Percentiles rank a stretch among this genome's conserved stretches.
These are phyloP conservation scores for Iguana delicatissima DNA, from an alignment of 2,797 vertebrate genomes.

Conservation along the genomic window DNA sequence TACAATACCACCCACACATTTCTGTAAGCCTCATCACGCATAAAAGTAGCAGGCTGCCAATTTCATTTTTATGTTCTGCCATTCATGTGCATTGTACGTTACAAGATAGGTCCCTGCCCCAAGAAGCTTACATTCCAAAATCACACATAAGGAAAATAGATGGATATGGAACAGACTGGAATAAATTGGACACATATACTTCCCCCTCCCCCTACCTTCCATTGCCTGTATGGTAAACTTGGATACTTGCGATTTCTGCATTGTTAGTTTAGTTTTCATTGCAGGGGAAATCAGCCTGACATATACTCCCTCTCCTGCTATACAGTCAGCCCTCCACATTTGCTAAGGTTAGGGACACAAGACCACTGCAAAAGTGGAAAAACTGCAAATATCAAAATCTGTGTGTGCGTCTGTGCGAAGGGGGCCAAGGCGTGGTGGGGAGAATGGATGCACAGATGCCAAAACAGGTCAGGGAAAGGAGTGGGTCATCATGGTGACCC, in stretches of 20 bases:
- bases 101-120: no score
- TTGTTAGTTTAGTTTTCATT: neutral
- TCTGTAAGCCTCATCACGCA: neutral
- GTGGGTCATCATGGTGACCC: no score
- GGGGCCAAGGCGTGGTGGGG: no score
- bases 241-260: neutral
- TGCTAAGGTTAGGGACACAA: no score
- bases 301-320: no score
- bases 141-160: neutral
- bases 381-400: no score
- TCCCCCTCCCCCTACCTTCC: no score
- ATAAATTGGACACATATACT: neutral
- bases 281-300: neutral
- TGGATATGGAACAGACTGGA: neutral
- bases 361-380: no score
- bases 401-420: no score
- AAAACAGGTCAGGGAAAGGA: no score
- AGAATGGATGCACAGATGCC: no score
- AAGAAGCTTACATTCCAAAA: neutral
- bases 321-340: no score
- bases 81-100: neutral
- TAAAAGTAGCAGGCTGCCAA: neutral
- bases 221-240: neutral
- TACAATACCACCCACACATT: neutral
- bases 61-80: neutral